Conservation (phyloP, 2,113 vertebrate species). For the Gasterosteus nipponicus region DNA sequence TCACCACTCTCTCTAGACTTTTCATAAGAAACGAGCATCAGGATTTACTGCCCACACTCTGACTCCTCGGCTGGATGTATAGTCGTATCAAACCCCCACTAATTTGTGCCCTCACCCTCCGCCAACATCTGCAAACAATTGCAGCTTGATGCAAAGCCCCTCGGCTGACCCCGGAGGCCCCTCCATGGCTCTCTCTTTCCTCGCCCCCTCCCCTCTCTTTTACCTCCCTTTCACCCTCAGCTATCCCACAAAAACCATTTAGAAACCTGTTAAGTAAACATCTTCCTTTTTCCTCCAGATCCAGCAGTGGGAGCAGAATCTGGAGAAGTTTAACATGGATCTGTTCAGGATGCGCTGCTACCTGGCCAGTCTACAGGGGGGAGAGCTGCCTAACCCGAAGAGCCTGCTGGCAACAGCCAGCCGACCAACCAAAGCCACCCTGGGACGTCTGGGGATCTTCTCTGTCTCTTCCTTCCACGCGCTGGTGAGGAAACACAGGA, state of each 20-base stretch:
- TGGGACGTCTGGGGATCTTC: constrained; percentile 93
- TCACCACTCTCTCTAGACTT: constrained; percentile 50
- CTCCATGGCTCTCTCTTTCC: constrained; percentile 7
- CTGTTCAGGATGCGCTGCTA: constrained; percentile 97
- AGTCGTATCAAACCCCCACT: constrained; percentile 43
- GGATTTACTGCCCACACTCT: constrained; percentile 47
- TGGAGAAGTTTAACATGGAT: constrained; percentile 96
- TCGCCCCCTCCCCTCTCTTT: not conserved
- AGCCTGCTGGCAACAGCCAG: constrained; percentile 92
- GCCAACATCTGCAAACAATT: constrained; percentile 76
- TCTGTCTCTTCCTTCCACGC: constrained; percentile 97
- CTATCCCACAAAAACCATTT: not conserved
- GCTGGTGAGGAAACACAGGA: constrained; percentile 83
- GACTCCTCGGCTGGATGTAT: constrained; percentile 33
- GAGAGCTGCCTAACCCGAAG: constrained; percentile 96
- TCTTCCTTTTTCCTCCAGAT: constrained; percentile 81
- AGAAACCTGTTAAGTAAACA: not conserved
- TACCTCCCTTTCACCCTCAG: not conserved
- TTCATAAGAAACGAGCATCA: constrained; percentile 55
- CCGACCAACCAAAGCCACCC: constrained; percentile 90
- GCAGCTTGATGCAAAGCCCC: constrained; percentile 50
- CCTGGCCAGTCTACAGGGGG: constrained; percentile 93
- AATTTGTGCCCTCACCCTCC: constrained; percentile 35
- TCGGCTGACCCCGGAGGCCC: constrained; percentile 57
- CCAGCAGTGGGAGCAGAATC: constrained; percentile 98